Evolutionary conservation across 2,888 invertebrate genomes (phyloP), one percentile per base, ranked within the genome.

Genomic region (Folsomia candida): DNA sequence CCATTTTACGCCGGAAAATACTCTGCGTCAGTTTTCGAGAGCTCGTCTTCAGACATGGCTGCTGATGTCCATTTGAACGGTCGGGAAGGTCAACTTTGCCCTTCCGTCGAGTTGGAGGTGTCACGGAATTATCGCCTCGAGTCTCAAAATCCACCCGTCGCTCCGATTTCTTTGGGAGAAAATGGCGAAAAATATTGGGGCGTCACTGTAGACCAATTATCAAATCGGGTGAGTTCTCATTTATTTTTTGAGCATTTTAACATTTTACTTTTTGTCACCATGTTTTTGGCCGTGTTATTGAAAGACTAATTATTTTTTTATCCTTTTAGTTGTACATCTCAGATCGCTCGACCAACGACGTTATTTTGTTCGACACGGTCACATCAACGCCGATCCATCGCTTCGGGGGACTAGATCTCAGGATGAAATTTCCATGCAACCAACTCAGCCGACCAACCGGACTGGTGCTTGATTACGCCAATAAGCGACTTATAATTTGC

Each of bases 391-490:
- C n/a, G n/a, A n/a, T n/a, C n/a, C n/a, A n/a, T n/a, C n/a, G n/a
- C n/a, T n/a, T n/a, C n/a, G n/a, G n/a, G n/a, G n/a, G n/a, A n/a
- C n/a, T n/a, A 68, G 51, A 1, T 18, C 59, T 20, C 64, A 75
- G 25, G n/a, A 47, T 26, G 37, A 73, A 0, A 25, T 24, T n/a
- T 68, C 65, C 25, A n/a, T 66, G 11, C 27, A 51, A 4, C 64
- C 67, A 1, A 57, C 51, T 75, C 1, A 14, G 28, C 18, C 73
- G 70, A 9, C 76, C 76, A 0, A 57, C 68, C 51, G 76, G 73
- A 51, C 63, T 76, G 14, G 67, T 61, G 0, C 70, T 29, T 59
- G 76, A 76, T 37, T 26, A 37, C 24, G 14, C 14, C 1, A 25
- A 67, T 11, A 18, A 58, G 2, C 68, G 76, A 20, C 18, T 72